Evolutionary conservation across 2,888 invertebrate species (phyloP), one percentile per base, ranked within the genome.

Genomic region (Mythimna impura): DNA sequence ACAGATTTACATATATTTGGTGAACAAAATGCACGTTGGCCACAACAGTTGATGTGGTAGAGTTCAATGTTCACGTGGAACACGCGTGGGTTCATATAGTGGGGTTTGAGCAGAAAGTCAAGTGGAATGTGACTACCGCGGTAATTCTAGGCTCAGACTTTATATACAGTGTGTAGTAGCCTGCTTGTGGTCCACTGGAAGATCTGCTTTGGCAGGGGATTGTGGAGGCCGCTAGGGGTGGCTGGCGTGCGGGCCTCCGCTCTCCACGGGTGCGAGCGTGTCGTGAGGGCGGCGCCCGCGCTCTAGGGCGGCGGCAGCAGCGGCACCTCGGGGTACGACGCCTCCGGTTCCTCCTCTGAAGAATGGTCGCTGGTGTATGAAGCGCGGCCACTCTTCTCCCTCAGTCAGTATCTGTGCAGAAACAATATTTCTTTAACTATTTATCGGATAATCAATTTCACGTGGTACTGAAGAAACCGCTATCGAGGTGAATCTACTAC

Each of bases 361-460:
- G 96, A 95, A 92, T 95, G 95, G 87, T 91, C 92, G 91, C 94
- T 92, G 83, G 91, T 84, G 85, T 92, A 91, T 76, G 91, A 88
- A 22, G 93, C 86, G 86, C 92, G 93, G 87, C 92, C 96, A 96
- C 91, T 93, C 95, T 95, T 94, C 91, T 93, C 93, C 91, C 92
- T 89, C 91, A 94, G 95, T 96, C 96, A 96, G 95, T 96, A 96
- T 87, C 96, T 96, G 87, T 30, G 76, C 67, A 67, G 9, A n/a
- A 2, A 65, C 54, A 22, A 22, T 7, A 70, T 40, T 63, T 70
- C n/a, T 10, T 47, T 36, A 54, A 5, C n/a, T 60, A 25, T 34
- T 25, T 36, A 52, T 36, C 40, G 1, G 25, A 70, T 25, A 22
- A n/a, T 30, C 9, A 52, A 14, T 62, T 8, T 6, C 7, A 12